phyloP scores from a whole-genome alignment of 2,888 invertebrate species.

The Orthosia gothica region DNA sequence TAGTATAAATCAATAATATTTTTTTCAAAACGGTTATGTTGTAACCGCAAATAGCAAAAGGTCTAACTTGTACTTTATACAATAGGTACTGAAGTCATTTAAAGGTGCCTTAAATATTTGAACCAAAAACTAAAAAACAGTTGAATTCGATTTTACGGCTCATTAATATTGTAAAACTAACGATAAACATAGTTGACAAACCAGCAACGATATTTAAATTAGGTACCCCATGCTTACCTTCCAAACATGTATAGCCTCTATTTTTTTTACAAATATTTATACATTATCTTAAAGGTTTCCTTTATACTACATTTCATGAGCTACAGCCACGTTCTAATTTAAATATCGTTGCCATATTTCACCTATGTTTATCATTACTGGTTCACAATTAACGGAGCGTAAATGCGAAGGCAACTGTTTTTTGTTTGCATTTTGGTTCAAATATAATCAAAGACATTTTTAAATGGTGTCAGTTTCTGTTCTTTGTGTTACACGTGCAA shows the following conservation, averaged over 20 bases:
- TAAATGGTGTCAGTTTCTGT: neutral
- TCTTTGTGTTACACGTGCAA: neutral
- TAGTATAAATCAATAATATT: neutral
- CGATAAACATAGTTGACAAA: neutral
- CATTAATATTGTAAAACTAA: neutral
- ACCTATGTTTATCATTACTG: neutral
- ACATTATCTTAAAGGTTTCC: too few relatives aligned
- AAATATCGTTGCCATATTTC: neutral
- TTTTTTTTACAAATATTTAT: too few relatives aligned
- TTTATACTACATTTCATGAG: too few relatives aligned
- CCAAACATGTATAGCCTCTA: too few relatives aligned
- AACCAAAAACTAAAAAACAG: neutral
- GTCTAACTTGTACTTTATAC: neutral
- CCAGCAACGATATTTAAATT: neutral
- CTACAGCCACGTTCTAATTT: too few relatives aligned
- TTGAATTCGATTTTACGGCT: neutral
- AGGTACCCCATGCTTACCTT: too few relatives aligned
- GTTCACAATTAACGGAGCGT: neutral
- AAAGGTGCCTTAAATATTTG: neutral
- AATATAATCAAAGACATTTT: neutral
- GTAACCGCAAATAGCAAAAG: neutral
- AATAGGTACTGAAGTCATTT: neutral
- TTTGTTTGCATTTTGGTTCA: neutral
- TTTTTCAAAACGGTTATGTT: neutral
- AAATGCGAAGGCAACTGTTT: neutral